Conservation (phyloP, 2,113 vertebrate species). For the Hyperopisus bebe region DNA sequence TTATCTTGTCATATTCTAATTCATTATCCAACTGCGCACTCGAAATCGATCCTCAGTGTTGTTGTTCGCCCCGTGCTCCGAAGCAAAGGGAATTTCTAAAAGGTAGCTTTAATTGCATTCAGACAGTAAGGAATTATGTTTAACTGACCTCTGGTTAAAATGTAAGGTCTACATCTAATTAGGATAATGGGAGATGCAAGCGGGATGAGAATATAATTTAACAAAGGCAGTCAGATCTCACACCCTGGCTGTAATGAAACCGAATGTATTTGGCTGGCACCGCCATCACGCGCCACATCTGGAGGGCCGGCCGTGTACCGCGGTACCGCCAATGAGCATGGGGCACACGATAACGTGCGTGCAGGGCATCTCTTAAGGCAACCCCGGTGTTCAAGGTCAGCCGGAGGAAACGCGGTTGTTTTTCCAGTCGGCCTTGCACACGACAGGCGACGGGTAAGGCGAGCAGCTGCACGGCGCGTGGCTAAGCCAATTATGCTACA, state of each 20-base stretch:
- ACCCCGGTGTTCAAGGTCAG: not conserved
- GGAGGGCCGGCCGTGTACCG: not conserved
- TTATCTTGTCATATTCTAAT: slow-evolving; percentile 1
- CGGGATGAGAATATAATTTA: not conserved
- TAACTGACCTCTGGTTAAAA: slow-evolving; percentile 1
- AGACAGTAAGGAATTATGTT: slow-evolving; percentile 5
- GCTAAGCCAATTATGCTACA: slow-evolving; percentile 67
- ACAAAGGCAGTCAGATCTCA: not conserved
- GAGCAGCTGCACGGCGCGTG: slow-evolving; percentile 58
- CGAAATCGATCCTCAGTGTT: not conserved
- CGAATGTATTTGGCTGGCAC: not conserved
- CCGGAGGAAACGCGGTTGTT: not conserved
- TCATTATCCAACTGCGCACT: not conserved
- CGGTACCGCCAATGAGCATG: not conserved
- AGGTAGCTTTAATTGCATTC: not conserved
- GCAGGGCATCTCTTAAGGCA: not conserved
- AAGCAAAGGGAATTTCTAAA: not conserved
- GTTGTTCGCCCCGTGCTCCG: not conserved
- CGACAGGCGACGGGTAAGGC: slow-evolving; percentile 56
- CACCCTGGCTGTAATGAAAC: not conserved
- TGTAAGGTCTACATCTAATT: not conserved
- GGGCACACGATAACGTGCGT: too few species aligned
- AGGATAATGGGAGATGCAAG: not conserved
- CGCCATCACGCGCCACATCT: too few species aligned
- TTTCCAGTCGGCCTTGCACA: not conserved